Percentiles rank a stretch among this genome's conserved stretches.
These are phyloP conservation scores for Ostrea edulis DNA, from an alignment of 1,140 invertebrate genomes.

Conservation along the genomic window DNA sequence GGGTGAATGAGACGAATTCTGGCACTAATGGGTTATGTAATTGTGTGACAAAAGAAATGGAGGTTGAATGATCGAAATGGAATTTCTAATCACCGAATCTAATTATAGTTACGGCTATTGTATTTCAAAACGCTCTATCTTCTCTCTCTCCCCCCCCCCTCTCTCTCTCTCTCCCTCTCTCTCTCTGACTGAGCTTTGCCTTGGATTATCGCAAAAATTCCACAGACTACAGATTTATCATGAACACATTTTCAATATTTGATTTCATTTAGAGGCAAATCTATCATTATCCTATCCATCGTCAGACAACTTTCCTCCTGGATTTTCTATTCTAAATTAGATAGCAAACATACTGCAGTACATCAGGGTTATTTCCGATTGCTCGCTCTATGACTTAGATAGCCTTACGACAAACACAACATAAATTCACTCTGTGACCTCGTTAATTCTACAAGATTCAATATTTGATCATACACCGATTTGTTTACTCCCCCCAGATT, in stretches of 20 bases:
- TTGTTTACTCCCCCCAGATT: slow-evolving; percentile 6
- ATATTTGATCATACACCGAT: background rate
- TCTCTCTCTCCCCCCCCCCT: background rate
- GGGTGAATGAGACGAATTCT: background rate
- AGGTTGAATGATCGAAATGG: background rate
- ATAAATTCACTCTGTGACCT: background rate
- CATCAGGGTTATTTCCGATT: background rate
- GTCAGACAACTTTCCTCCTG: background rate
- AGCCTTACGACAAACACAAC: background rate
- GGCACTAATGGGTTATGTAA: slow-evolving; percentile 18
- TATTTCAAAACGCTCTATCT: background rate
- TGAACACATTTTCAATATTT: background rate
- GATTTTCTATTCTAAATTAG: slow-evolving; percentile 30
- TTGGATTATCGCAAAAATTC: background rate
- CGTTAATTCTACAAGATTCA: background rate
- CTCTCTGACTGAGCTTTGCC: background rate
- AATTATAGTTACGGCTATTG: background rate
- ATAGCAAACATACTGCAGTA: slow-evolving; percentile 2
- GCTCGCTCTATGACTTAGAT: background rate
- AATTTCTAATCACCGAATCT: background rate
- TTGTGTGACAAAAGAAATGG: background rate
- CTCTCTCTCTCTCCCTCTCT: slow-evolving; percentile 25
- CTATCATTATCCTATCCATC: background rate
- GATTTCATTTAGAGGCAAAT: background rate
- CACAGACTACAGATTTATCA: background rate